Evolutionary conservation across 2,113 vertebrate genomes (phyloP).

Genomic region (Amia ocellicauda): DNA sequence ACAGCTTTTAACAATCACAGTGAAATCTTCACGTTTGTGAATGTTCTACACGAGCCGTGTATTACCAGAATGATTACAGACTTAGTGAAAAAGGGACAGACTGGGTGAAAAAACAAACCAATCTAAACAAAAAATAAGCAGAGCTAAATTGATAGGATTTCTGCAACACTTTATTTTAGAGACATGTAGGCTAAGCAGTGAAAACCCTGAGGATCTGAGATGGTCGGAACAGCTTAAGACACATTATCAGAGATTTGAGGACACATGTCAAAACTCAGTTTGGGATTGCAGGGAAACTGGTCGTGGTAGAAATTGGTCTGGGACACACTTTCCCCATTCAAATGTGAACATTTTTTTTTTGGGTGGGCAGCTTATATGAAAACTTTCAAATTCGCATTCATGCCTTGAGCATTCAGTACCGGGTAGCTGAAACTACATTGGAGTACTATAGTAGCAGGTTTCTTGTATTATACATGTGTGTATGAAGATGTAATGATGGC

Average conservation of each 20-base stretch:
- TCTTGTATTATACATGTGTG: no score
- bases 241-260: conserved; percentile 2
- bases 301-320: neutral
- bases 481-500: no score
- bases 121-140: no score
- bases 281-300: neutral
- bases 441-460: no score
- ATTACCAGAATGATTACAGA: neutral
- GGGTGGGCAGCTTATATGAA: no score
- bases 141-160: neutral
- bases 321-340: no score
- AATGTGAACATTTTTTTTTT: no score
- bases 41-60: neutral
- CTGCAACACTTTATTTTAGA: neutral
- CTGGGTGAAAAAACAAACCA: no score
- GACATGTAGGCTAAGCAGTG: neutral
- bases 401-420: no score
- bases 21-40: neutral
- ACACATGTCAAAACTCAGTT: conserved; percentile 4
- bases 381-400: no score
- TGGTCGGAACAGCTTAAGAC: neutral
- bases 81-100: neutral
- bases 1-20: neutral
- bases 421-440: no score
- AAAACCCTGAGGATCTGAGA: neutral